These are phyloP conservation scores for Rhabdomys pumilio DNA, from an alignment of 2,797 vertebrate genomes.

Conservation along the genomic window DNA sequence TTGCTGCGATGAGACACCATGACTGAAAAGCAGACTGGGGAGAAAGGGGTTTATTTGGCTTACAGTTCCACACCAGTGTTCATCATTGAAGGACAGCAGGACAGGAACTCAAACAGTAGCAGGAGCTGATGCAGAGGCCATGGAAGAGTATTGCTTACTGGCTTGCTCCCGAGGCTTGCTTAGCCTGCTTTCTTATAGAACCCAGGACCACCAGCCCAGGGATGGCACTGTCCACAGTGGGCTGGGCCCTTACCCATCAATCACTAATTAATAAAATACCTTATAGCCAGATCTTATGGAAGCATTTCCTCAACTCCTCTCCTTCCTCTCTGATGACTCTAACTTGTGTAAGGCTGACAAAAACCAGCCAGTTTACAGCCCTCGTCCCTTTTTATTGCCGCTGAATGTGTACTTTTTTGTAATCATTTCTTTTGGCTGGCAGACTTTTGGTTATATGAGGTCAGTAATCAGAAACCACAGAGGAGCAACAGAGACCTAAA, in stretches of 20 bases:
- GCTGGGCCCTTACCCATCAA: no score
- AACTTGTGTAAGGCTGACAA: neutral
- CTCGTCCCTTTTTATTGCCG: neutral
- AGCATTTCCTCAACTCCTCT: neutral
- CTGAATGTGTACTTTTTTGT: neutral
- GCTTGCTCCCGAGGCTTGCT: neutral
- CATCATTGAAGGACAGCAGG: neutral
- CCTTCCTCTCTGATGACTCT: neutral
- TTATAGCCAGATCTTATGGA: neutral
- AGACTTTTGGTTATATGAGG: neutral
- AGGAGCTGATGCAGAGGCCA: neutral
- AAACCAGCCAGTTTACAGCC: neutral
- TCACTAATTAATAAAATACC: no score
- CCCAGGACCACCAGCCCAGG: no score
- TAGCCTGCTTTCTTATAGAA: neutral
- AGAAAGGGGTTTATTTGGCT: neutral
- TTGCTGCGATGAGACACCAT: neutral
- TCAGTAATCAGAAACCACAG: constrained; percentile 50
- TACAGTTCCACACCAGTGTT: neutral
- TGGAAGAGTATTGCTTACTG: neutral
- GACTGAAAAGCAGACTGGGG: neutral
- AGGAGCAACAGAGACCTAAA: neutral
- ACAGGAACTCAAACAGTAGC: neutral
- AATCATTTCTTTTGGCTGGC: neutral
- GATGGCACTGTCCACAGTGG: no score